Conservation (phyloP, 2,113 vertebrate genomes). For the Sinosuthora webbiana region DNA sequence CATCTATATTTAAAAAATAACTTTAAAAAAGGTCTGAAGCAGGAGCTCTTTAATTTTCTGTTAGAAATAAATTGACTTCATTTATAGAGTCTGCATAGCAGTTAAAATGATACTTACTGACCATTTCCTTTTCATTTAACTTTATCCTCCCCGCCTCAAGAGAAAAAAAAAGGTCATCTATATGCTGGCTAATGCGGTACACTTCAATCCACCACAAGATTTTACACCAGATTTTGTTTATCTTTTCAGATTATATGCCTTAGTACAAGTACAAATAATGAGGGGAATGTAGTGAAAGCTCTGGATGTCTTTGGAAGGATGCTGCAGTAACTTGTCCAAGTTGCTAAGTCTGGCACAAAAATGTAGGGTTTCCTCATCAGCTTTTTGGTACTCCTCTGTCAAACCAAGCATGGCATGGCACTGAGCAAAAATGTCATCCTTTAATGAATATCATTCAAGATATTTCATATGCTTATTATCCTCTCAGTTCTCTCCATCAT, state of each 20-base stretch:
- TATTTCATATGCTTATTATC: background rate
- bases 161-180: background rate
- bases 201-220: background rate
- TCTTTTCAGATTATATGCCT: background rate
- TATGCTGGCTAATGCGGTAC: background rate
- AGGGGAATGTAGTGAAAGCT: background rate
- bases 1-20: background rate
- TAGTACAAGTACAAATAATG: background rate
- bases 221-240: background rate
- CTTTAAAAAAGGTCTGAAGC: background rate
- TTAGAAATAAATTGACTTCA: background rate
- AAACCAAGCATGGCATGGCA: background rate
- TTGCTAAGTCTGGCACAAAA: background rate
- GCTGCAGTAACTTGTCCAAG: background rate
- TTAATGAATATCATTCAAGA: background rate
- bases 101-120: background rate
- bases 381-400: background rate
- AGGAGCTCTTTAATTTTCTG: background rate
- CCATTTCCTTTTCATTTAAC: background rate
- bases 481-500: background rate
- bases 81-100: background rate
- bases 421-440: background rate
- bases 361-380: rapidly evolving
- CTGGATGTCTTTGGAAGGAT: background rate
- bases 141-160: rapidly evolving